Base-by-base conservation (phyloP, 1,140 invertebrate genomes). In the Hetaerina americana region DNA sequence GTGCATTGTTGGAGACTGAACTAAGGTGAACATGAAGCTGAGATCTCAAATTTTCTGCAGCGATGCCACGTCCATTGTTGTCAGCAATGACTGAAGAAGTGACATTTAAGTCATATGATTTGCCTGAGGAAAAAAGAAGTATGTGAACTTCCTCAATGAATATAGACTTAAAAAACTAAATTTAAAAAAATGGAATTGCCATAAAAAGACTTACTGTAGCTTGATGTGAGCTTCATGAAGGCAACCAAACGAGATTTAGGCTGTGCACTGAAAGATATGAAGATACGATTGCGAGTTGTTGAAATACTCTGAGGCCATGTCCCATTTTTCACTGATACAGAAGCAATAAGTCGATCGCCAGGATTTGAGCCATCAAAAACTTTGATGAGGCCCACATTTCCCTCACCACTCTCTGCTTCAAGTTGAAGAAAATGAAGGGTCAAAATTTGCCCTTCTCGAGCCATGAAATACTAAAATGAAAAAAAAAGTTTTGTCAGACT, bases 41-140 rank as follows among this genome's bases (percentile, higher is more conserved):
- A 0, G 91, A 93, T 77, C 92, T 84, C 67, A 95, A 82, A 78
- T 93, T 93, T 79, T 97, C 92, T 6, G 92, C 87, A 5, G 87
- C 89, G 67, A 97, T 87, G 27, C 97, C 97, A 80, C 96, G 89
- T 0, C 97, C 97, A 76, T 91, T 92, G 80, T 99, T 99, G 75
- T 92, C 87, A 0, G 88, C 87, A 49, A 99, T 88, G 26, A 89
- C 86, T 22, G 92, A 92, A 74, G 92, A 89, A 0, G 89, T 91
- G 6, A 99, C 85, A 73, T 95, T 92, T 0, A 99, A 83, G 79
- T 97, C 95, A 77, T 90, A 91, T 68, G 88, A 89, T 86, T 95
- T 94, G 72, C 84, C 88, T 88, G 76, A 8, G 81, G 78, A 40
- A 71, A 73, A 31, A 26, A 31, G 10, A 10, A 27, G n/a, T 5